A percentile compares a stretch with the other conserved stretches of the same genome.
phyloP scores from a whole-genome alignment of 2,888 invertebrate genomes.

The Cyclophora punctaria region DNA sequence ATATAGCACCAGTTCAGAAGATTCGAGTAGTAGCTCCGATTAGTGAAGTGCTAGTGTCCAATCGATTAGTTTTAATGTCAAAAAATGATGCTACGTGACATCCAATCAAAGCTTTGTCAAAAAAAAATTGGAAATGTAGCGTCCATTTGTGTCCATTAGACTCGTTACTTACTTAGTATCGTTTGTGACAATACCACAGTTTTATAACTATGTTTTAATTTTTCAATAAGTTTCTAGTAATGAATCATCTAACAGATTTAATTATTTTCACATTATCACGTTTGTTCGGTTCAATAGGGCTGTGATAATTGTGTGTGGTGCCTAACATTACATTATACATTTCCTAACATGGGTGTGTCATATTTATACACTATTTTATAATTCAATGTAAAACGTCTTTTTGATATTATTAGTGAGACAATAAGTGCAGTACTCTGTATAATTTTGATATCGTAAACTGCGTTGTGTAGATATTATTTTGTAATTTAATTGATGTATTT shows the following conservation, averaged over 20 bases:
- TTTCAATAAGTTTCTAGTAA: constrained; percentile 4
- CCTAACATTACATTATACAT: background rate
- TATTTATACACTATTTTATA: constrained; percentile 7
- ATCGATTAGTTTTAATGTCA: constrained; percentile 21
- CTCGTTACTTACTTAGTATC: too few species aligned
- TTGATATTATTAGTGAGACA: too few species aligned
- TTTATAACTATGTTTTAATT: constrained; percentile 1
- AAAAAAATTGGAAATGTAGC: too few species aligned
- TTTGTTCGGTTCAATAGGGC: constrained; percentile 1
- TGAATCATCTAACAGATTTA: constrained; percentile 10
- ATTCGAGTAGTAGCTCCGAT: constrained; percentile 64
- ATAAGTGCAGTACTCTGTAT: too few species aligned
- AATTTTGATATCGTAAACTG: too few species aligned
- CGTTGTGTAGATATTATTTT: background rate
- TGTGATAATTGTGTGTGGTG: background rate
- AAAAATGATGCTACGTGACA: too few species aligned
- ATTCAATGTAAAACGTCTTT: background rate
- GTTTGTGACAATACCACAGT: too few species aligned
- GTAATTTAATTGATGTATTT: constrained; percentile 26
- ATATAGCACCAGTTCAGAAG: constrained; percentile 67
- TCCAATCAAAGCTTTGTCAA: too few species aligned
- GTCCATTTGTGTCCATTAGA: too few species aligned
- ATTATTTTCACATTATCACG: too few species aligned
- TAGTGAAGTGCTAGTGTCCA: constrained; percentile 48
- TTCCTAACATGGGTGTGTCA: constrained; percentile 51